Evolutionary conservation across 2,797 vertebrate genomes (phyloP), one percentile per base, ranked within the genome.

Genomic region (Sebastes melanostomus): DNA sequence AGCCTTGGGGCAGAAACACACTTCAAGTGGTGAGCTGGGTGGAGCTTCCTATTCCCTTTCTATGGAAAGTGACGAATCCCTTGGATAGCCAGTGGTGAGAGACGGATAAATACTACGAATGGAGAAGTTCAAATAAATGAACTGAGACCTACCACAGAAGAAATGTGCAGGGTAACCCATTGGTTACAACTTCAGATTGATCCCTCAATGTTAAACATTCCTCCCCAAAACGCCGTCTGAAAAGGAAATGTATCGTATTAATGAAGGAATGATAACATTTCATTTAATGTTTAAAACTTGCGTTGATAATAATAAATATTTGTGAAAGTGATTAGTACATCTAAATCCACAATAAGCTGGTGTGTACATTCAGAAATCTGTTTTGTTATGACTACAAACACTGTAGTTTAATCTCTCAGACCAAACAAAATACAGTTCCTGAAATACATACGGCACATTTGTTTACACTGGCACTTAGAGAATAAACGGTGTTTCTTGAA

Each of bases 391-490:
- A 66, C 38, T 71, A 4, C 32, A 22, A 24, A 54, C 20, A 22
- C 27, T 63, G 24, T 8, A 24, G 59, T 66, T 78, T 66, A 52
- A 66, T 63, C 18, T 54, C 24, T 29, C 56, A 12, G 27, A 66
- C 65, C 66, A 81, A 84, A 87, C 72, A 54, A 61, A 80, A 58
- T 29, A 30, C 16, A 66, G 20, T 54, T 54, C 50, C 58, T 63
- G 63, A 77, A 66, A 80, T 29, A 8, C 78, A 70, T 72, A 50
- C 9, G 11, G 20, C 70, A 50, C 9, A 11, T 20, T 9, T 85
- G 77, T 86, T 86, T 83, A 81, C 36, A 73, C 59, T 78, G 66
- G 78, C 69, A 50, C 71, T 54, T 16, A 6, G 4, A 66, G 72
- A 78, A 54, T 60, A 69, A 79, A 77, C 61, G 12, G 1, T 30